Evolutionary conservation across 2,888 invertebrate genomes (phyloP), one percentile per base, ranked within the genome.

Genomic region (Cremastinae sp.): DNA sequence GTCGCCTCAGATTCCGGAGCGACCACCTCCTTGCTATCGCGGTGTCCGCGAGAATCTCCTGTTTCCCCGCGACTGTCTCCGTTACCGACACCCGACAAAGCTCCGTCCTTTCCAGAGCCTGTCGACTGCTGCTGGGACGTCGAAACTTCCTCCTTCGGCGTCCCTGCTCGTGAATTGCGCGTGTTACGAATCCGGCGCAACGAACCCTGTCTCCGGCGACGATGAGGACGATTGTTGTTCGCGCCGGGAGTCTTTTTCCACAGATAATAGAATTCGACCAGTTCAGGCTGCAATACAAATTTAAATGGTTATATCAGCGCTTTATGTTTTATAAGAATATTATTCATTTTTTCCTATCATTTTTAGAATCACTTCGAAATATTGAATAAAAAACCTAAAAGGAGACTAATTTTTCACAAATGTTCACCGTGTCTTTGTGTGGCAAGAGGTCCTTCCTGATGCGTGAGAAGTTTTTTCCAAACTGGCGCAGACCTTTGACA

Each of bases 181-280:
- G 97, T 96, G 86, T 96, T 96, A 80, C 97, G 93, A 81, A 97
- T 97, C 85, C 97, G 93, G 82, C 97, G 93, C 84, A 97, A 91
- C 61, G 97, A 96, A 83, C 95, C 95, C 90, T 96, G 96, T 64
- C 97, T 92, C 80, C 97, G 92, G 88, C 98, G 93, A 81, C 98
- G 93, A 88, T 98, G 98, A 22, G 98, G 98, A 83, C 98, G 93
- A 90, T 98, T 98, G 89, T 97, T 97, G 90, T 97, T 97, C 78
- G 99, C 99, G 85, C 97, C 97, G 16, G 98, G 97, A 43, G 98
- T 98, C 92, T 99, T 99, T 92, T 99, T 99, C 99, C 99, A 99
- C 88, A 98, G 92, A 91, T 99, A 99, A 91, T 99, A 99, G 91
- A 97, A 99, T 90, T 98, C 98, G 66, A 99, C 98, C 87, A 99